Conservation (phyloP, 2,797 vertebrate species). For the Rhabdophis nuchalis region DNA sequence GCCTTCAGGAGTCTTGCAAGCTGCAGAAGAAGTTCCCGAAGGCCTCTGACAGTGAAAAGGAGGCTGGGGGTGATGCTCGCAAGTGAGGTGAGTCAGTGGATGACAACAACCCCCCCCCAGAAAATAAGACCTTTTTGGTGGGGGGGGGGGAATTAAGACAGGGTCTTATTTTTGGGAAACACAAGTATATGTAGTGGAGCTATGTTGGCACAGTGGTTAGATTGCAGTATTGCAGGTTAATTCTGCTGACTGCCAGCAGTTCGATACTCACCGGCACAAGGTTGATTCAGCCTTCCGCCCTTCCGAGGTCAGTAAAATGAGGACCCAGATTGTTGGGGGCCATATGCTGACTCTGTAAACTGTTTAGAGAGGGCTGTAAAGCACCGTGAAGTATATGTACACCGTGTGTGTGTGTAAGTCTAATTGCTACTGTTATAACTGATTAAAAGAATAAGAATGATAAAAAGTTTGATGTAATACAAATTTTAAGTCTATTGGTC, state of each 20-base stretch:
- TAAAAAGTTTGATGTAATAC: background rate
- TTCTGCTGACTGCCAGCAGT: background rate
- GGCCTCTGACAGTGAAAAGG: no score
- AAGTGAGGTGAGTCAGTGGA: no score
- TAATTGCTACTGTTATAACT: background rate
- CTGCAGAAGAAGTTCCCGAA: no score
- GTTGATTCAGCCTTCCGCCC: background rate
- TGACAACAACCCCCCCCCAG: no score
- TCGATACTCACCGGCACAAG: background rate
- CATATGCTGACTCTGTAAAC: background rate
- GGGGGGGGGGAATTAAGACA: no score
- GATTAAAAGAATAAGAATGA: background rate
- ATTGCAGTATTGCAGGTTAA: background rate
- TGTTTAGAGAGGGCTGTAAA: background rate
- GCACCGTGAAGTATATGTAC: background rate
- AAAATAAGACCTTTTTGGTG: no score
- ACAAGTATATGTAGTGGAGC: background rate
- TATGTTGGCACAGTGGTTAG: background rate
- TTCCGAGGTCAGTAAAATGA: background rate
- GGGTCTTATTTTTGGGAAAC: no score
- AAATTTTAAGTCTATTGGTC: background rate
- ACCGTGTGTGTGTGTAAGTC: background rate
- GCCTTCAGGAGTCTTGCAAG: no score
- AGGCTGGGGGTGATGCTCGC: rapidly evolving
- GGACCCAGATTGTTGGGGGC: background rate